Base-by-base conservation (phyloP, 2,113 vertebrate genomes). In the Acrocephalus arundinaceus region DNA sequence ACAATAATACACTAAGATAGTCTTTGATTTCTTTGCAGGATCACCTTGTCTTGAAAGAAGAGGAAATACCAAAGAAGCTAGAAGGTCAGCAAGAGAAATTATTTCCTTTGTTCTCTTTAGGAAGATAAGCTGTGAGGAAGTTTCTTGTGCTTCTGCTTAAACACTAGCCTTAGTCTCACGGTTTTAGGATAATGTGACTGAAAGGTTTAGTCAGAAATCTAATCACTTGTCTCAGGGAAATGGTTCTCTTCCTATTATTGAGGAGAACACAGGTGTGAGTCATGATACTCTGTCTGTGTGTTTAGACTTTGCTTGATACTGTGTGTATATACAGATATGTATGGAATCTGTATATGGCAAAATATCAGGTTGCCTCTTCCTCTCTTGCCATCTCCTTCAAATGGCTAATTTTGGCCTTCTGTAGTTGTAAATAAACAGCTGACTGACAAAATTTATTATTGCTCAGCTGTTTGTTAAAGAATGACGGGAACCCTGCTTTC, bases 31-130 rank as follows among this genome's bases (percentile, higher is more conserved):
- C 37, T 22, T 97, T 97, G 46, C 90, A 98, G 98, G 98, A 98
- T 96, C 98, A 98, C 14, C 81, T 97, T 70, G 91, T 98, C 33
- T 91, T 98, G 63, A 88, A 96, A 83, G 98, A 98, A 92, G 97
- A 97, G 68, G 96, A 97, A 89, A 81, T 85, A 5, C 85, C 85
- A 25, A 84, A 75, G 16, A 94, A 91, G 59, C 67, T 45, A 9
- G 97, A 93, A 98, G 98, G 98, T 98, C 91, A 98, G 85, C 61
- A 84, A 52, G 41, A 58, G 24, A 67, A 63, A 71, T 71, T 28
- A 4, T 37, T 89, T 72, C 61, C 27, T 74, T 16, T 67, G 8
- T 48, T 88, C 24, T 63, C 21, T 75, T 80, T 49, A 65, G 4
- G 24, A 81, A 61, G 33, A 85, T 66, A 16, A 72, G 12, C 51